Percentiles rank a stretch among this genome's conserved stretches.
phyloP scores from a whole-genome alignment of 2,797 vertebrate species.

The Serranus cabrilla region DNA sequence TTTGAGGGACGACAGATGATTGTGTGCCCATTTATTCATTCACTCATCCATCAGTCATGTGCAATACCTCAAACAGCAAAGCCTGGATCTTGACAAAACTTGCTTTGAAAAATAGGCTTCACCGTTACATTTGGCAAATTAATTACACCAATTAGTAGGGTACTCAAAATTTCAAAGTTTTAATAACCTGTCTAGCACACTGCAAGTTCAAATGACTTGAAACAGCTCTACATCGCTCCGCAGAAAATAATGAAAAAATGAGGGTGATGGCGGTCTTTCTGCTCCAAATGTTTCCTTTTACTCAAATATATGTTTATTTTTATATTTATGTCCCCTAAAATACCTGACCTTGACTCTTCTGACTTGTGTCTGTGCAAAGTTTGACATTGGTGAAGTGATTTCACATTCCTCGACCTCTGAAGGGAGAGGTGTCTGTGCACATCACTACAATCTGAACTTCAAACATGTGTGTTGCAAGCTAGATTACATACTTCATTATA shows the following conservation, averaged over 20 bases:
- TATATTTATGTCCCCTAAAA: no score
- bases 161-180: conserved; percentile 69
- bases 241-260: conserved; percentile 47
- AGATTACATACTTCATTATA: no score
- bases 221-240: conserved; percentile 41
- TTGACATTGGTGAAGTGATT: no score
- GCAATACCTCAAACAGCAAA: conserved; percentile 32
- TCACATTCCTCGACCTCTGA: no score
- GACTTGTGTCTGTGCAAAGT: no score
- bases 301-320: no score
- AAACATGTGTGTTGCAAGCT: no score
- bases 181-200: conserved; percentile 72
- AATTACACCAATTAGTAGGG: conserved; percentile 76
- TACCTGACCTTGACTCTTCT: no score
- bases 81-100: conserved; percentile 56
- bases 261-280: conserved; percentile 50
- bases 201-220: conserved; percentile 64
- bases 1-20: conserved; percentile 40
- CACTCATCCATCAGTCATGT: conserved; percentile 51
- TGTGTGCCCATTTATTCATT: conserved; percentile 46
- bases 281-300: background rate
- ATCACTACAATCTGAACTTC: no score
- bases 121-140: conserved; percentile 69
- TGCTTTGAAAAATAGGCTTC: conserved; percentile 46
- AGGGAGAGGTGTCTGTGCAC: no score